phyloP scores from a whole-genome alignment of 2,797 vertebrate genomes.

The Catostomus latipinnis region DNA sequence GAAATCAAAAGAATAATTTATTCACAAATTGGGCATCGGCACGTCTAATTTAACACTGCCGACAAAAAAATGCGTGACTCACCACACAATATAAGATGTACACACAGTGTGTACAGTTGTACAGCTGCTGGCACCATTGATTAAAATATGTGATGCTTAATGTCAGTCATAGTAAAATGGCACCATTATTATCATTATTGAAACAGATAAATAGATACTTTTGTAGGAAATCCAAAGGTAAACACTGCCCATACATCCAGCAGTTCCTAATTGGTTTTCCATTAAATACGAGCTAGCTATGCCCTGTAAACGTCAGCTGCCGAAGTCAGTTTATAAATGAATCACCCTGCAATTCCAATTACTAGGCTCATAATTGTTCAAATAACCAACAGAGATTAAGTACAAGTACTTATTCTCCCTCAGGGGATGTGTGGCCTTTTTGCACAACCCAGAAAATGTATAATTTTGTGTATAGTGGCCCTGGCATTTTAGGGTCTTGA shows the following conservation, averaged over 20 bases:
- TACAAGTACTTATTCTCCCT: conserved; percentile 25
- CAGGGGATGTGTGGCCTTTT: conserved; percentile 37
- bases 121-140: too few species aligned
- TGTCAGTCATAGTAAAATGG: neutral
- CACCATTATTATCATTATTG: conserved; percentile 7
- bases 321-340: conserved; percentile 45
- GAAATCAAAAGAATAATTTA: too few species aligned
- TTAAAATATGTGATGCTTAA: neutral
- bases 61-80: too few species aligned
- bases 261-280: conserved; percentile 20
- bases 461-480: conserved; percentile 25
- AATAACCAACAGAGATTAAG: conserved; percentile 51
- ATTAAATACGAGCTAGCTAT: conserved; percentile 1
- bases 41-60: too few species aligned
- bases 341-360: conserved; percentile 45
- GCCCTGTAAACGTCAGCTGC: conserved; percentile 29
- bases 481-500: conserved; percentile 47
- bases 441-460: conserved; percentile 39
- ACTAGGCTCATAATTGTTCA: conserved; percentile 46
- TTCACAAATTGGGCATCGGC: too few species aligned
- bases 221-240: neutral
- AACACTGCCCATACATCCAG: neutral
- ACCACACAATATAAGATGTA: too few species aligned
- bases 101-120: too few species aligned
- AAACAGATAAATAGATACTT: neutral